Evolutionary conservation across 2,113 vertebrate species (phyloP), one percentile per base, ranked within the genome.

Genomic region (Eonycteris spelaea): DNA sequence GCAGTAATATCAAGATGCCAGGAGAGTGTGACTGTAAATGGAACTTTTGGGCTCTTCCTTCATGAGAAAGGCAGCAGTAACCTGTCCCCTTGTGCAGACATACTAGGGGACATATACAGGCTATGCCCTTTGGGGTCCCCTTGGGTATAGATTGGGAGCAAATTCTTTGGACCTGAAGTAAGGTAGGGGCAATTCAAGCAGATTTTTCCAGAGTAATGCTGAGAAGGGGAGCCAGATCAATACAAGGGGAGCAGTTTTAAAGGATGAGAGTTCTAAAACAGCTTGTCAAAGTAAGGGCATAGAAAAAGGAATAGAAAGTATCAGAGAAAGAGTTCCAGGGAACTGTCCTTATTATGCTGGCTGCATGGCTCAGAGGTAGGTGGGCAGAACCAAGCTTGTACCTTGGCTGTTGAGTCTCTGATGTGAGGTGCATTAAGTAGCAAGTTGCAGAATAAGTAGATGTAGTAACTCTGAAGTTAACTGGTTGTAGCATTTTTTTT

Each of bases 141-240:
- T 22, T 16, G 0, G 16, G 33, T 43, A 0, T 43, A 45, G 13
- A 40, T 0, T 19, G 16, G 38, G 38, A 80, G 6, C 43, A 79
- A 26, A 7, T 71, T 70, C 10, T 13, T 4, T 30, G 33, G 13
- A 7, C 51, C 5, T 35, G 26, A 83, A 14, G 1, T 4, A 38
- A 8, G 33, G 57, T 22, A 45, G 15, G 45, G 21, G 48, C 22
- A 78, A 9, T 57, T 74, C 30, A 84, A 61, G 18, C 22, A 38
- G 33, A 15, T 70, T 48, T 82, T 71, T 90, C 7, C 33, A 77
- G 6, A 75, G 12, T 4, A 35, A 8, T 61, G 51, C 91, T 35
- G 45, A 79, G 30, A 45, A 65, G 4, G n/a, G 4, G 6, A 63
- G 6, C 6, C 22, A 35, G 9, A 53, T 53, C 26, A 71, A 8